Conservation (phyloP, 2,888 invertebrate species). For the Tenthredo mesomela region DNA sequence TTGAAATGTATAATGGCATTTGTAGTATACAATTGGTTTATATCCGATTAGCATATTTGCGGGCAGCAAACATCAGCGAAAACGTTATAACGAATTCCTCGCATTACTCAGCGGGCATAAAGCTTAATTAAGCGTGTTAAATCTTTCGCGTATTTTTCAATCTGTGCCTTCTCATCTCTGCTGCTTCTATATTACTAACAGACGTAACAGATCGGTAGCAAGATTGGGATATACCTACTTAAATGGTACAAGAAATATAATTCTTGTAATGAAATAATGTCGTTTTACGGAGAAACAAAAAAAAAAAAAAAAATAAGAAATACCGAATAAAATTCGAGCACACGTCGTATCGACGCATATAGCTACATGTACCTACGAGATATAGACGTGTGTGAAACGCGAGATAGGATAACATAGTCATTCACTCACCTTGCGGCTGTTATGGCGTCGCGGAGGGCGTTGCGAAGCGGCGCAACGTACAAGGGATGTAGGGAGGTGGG, state of each 20-base stretch:
- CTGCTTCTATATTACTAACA: not conserved
- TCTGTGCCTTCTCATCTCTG: not conserved
- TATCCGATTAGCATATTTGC: conserved; percentile 37
- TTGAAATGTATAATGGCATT: not conserved
- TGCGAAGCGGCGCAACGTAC: conserved; percentile 65
- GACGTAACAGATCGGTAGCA: not conserved
- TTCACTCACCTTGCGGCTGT: conserved; percentile 76
- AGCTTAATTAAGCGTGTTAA: conserved; percentile 34
- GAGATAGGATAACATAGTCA: not conserved
- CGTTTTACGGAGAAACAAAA: not conserved
- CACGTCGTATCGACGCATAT: not conserved
- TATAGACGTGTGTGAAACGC: not conserved
- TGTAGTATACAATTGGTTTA: not conserved
- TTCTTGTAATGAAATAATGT: not conserved
- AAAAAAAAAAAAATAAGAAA: not conserved
- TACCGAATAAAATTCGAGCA: not conserved
- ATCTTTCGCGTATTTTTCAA: conserved; percentile 29
- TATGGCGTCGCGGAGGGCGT: conserved; percentile 70
- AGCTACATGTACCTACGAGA: not conserved
- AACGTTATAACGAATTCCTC: conserved; percentile 4
- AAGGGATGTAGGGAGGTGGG: conserved; percentile 62
- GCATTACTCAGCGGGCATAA: not conserved
- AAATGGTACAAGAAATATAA: not conserved
- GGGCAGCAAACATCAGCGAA: conserved; percentile 19
- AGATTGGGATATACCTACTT: not conserved